Percentiles rank a stretch among this genome's conserved stretches.
phyloP scores from a whole-genome alignment of 2,797 vertebrate species.

The Rhinoraja longicauda region DNA sequence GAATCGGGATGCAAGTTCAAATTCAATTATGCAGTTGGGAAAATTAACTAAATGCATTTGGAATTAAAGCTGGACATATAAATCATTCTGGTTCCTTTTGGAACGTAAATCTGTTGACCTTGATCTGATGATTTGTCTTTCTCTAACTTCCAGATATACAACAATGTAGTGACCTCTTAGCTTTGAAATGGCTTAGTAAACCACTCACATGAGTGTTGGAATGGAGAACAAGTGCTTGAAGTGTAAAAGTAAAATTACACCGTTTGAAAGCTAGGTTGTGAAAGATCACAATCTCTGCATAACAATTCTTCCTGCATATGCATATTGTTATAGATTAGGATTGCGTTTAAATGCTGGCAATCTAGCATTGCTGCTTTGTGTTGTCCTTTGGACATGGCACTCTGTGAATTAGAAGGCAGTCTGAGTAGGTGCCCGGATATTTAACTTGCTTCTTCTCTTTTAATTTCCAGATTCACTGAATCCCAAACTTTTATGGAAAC shows the following conservation, averaged over 20 bases:
- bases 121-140: no score
- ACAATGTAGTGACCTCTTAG: no score
- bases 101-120: no score
- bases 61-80: no score
- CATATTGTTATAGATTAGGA: not conserved
- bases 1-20: no score
- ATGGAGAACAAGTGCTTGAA: not conserved
- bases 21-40: no score
- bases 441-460: constrained; percentile 41
- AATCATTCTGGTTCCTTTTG: no score
- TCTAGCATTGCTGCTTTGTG: not conserved
- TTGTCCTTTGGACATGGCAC: not conserved
- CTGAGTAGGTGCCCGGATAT: constrained; percentile 37
- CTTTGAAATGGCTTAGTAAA: no score
- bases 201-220: no score
- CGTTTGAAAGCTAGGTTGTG: not conserved
- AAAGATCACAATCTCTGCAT: not conserved
- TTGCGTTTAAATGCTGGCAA: not conserved
- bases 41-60: no score
- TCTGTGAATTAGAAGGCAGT: not conserved
- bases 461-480: constrained; percentile 62
- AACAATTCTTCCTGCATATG: not conserved
- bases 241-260: not conserved
- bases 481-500: constrained; percentile 58
- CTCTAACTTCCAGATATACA: no score